Conservation (phyloP, 2,888 invertebrate genomes). For the Taphrorychus bicolor region DNA sequence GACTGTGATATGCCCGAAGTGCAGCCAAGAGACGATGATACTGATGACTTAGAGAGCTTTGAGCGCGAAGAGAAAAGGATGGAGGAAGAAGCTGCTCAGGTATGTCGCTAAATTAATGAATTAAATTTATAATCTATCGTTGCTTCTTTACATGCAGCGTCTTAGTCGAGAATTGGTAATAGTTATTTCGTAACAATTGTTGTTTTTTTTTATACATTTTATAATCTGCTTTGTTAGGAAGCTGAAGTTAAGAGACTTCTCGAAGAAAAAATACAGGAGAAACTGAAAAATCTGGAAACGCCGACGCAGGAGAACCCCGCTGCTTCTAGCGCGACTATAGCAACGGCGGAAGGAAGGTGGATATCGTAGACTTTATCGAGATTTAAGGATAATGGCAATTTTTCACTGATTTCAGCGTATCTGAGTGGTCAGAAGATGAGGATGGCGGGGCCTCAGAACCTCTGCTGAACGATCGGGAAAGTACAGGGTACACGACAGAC, state of each 20-base stretch:
- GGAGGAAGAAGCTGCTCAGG: conserved; percentile 62
- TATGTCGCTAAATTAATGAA: conserved; percentile 40
- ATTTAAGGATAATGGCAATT: not conserved
- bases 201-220: not conserved
- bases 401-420: conserved; percentile 66
- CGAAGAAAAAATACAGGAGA: conserved; percentile 60
- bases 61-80: conserved; percentile 63
- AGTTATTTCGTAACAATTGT: not conserved
- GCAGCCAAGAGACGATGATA: conserved; percentile 49
- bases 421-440: conserved; percentile 81
- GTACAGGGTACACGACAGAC: conserved; percentile 87
- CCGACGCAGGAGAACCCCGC: conserved; percentile 33
- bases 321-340: conserved; percentile 37
- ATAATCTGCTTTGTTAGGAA: conserved; percentile 53
- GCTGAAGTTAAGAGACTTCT: conserved; percentile 62
- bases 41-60: conserved; percentile 62
- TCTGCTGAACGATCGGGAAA: conserved; percentile 65
- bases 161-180: conserved; percentile 58
- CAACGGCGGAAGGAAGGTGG: conserved; percentile 36
- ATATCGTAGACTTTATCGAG: not conserved
- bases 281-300: conserved; percentile 52
- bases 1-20: conserved; percentile 59
- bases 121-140: conserved; percentile 9
- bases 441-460: conserved; percentile 71
- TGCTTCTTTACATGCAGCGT: conserved; percentile 51